phyloP scores from a whole-genome alignment of 2,113 vertebrate genomes.

The Ascaphus truei region DNA sequence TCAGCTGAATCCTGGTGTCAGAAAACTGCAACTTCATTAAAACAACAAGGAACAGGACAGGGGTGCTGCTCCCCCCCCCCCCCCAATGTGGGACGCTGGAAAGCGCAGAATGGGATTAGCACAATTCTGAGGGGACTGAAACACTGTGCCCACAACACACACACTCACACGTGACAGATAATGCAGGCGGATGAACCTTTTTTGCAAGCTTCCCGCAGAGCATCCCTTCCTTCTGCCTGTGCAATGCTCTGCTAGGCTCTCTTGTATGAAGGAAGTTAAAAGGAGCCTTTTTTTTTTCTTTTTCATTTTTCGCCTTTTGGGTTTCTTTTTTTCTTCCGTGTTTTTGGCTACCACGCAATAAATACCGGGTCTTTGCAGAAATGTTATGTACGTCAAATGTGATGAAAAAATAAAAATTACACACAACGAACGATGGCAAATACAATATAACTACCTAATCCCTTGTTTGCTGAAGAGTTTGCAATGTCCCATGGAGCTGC shows the following conservation, averaged over 20 bases:
- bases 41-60: too few species aligned
- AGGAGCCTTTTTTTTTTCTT: slow-evolving; percentile 26
- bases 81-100: too few species aligned
- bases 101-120: too few species aligned
- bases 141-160: slow-evolving; percentile 9
- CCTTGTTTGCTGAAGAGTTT: background rate
- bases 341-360: slow-evolving; percentile 32
- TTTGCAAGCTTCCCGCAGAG: background rate
- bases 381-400: slow-evolving; percentile 12
- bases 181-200: background rate
- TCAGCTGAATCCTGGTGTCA: too few species aligned
- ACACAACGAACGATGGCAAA: slow-evolving; percentile 1
- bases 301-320: background rate
- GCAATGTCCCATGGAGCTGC: background rate
- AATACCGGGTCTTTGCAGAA: slow-evolving; percentile 11
- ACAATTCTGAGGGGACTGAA: too few species aligned
- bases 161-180: background rate
- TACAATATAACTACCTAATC: slow-evolving; percentile 2
- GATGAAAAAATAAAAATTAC: slow-evolving; percentile 19
- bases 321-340: background rate
- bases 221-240: background rate
- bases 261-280: background rate
- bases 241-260: background rate
- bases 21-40: too few species aligned
- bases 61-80: too few species aligned